Evolutionary conservation across 2,797 vertebrate species (phyloP), one percentile per base, ranked within the genome.

Genomic region (Sciaenops ocellatus): DNA sequence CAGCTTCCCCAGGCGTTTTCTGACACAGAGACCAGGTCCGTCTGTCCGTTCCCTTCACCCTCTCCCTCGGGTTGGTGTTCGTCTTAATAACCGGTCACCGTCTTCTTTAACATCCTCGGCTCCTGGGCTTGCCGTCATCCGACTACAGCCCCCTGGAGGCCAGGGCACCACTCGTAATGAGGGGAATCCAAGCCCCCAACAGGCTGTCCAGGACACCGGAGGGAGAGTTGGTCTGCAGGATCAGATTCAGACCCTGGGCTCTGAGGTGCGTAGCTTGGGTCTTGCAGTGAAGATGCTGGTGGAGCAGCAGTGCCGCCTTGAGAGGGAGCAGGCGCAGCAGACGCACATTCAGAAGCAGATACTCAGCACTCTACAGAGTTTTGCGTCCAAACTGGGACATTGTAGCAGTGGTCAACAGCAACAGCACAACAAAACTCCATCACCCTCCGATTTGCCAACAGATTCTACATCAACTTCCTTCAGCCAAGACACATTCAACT

Each of bases 311-410:
- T 91, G 93, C 69, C 88, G 76, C 10, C 85, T 96, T 85, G 96
- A 97, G 38, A 93, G 93, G 17, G 96, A 97, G 86, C 96, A 97
- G 86, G 88, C 84, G 2, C 96, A 96, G 74, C 96, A 97, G 90
- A 97, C 96, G 1, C 93, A 93, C 50, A 91, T 97, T 79, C 97
- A 97, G 90, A 96, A 94, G 76, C 96, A 97, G 90, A 95, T 97
- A 82, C 94, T 98, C 66, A 87, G 90, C 89, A 95, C 93, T 0
- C 93, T 97, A 24, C 97, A 97, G 91, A 94, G 89, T 75, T 85
- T 97, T 2, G 80, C 94, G 59, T 89, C 94, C 77, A 95, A 94
- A 0, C 8, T 94, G 1, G 93, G 91, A 78, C 85, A 82, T 0
- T 91, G 93, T 81, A 85, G 69, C 71, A 69, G 60, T 22, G 79